Evolutionary conservation across 2,113 vertebrate genomes (phyloP).

Genomic region (Archocentrus centrarchus): DNA sequence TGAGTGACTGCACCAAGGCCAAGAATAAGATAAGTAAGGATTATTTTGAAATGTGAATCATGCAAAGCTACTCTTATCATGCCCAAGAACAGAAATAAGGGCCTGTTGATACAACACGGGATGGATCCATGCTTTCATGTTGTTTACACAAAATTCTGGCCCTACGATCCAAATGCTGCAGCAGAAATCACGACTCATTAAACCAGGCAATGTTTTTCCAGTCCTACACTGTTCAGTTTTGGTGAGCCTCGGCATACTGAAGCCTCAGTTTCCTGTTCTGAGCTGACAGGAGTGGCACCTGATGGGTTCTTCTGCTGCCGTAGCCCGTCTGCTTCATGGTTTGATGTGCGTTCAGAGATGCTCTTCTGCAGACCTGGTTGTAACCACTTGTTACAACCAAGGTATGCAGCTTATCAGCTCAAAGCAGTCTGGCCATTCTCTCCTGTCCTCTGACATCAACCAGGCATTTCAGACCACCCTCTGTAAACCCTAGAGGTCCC

Average conservation of each 20-base stretch:
- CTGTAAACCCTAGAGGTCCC: not conserved
- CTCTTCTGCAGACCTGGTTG: not conserved
- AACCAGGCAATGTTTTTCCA: not conserved
- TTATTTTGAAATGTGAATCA: not conserved
- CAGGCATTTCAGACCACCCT: not conserved
- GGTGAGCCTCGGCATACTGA: not conserved
- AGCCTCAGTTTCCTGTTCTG: not conserved
- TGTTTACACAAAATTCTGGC: not conserved
- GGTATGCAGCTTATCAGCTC: not conserved
- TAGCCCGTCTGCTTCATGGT: not conserved
- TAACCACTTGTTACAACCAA: not conserved
- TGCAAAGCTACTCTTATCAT: not conserved
- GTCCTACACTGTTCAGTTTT: not conserved
- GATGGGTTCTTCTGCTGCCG: not conserved
- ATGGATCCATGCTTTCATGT: not conserved
- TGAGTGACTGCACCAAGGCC: not conserved
- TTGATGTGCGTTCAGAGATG: not conserved
- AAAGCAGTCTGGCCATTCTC: not conserved
- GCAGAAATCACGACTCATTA: not conserved
- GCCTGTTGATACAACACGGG: not conserved
- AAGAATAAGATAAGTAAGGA: constrained; percentile 4
- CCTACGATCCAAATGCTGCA: not conserved
- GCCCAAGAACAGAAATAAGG: not conserved
- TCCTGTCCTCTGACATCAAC: not conserved
- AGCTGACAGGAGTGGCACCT: not conserved